Percentiles rank a stretch among this genome's conserved stretches.
These are phyloP conservation scores for Mythimna impura DNA, from an alignment of 2,888 invertebrate species.

Conservation along the genomic window DNA sequence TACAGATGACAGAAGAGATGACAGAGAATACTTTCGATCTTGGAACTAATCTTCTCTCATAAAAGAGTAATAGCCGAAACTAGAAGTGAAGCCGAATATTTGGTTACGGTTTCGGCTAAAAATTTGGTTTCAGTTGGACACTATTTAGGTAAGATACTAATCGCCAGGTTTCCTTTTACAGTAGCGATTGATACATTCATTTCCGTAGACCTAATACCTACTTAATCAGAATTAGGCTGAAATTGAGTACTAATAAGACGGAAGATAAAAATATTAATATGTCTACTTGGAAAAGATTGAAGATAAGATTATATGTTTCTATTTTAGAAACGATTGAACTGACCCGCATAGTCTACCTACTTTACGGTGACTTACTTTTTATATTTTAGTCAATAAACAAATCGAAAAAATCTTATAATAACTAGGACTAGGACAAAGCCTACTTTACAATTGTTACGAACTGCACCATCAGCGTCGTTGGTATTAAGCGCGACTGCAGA, in stretches of 20 bases:
- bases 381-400: conserved; percentile 3
- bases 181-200: conserved; percentile 16
- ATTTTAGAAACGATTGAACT: conserved; percentile 1
- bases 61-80: not conserved
- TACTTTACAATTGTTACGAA: not conserved
- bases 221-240: conserved; percentile 24
- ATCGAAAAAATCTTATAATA: not conserved
- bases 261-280: conserved; percentile 4
- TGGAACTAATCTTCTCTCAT: too few relatives aligned
- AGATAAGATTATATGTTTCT: conserved; percentile 6
- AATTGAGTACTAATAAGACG: conserved; percentile 24
- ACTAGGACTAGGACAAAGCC: not conserved
- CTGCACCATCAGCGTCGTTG: not conserved
- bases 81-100: not conserved
- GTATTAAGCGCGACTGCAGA: too few relatives aligned
- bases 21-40: too few relatives aligned
- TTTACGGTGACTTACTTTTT: not conserved
- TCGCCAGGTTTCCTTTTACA: conserved; percentile 27
- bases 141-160: not conserved
- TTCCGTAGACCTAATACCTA: conserved; percentile 26
- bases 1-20: too few relatives aligned
- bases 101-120: not conserved
- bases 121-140: not conserved
- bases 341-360: not conserved
- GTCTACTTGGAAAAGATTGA: not conserved